Conservation (phyloP, 1,140 invertebrate genomes). For the Chionoecetes opilio region DNA sequence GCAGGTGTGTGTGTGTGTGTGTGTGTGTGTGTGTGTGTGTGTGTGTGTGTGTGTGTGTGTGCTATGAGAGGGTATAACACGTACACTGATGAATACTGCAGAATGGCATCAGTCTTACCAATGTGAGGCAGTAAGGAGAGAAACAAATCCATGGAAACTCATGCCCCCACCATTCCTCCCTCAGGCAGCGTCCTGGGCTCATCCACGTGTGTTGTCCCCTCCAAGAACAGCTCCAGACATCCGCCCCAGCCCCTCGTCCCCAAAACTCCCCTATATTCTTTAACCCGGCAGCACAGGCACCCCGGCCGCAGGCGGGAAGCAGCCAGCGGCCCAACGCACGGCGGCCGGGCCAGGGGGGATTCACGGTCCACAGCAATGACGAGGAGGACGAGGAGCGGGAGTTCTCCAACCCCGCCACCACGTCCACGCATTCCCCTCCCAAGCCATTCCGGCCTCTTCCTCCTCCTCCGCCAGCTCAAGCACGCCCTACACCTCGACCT, state of each 20-base stretch:
- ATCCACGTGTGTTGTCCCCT: background rate
- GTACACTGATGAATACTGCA: too few relatives aligned
- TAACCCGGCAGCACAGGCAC: background rate
- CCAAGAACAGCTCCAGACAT: background rate
- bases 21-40: slow-evolving; percentile 4
- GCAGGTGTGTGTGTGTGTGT: background rate
- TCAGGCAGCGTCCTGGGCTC: background rate
- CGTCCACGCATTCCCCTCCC: too few relatives aligned
- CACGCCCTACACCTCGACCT: background rate
- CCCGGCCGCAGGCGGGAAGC: background rate
- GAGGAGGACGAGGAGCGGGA: background rate
- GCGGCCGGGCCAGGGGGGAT: background rate
- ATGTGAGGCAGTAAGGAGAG: too few relatives aligned
- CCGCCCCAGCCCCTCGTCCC: background rate
- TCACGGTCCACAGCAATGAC: background rate
- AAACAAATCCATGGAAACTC: too few relatives aligned
- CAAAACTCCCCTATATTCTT: background rate
- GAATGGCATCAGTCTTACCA: too few relatives aligned
- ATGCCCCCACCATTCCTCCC: background rate
- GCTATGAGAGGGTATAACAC: too few relatives aligned
- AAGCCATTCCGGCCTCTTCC: background rate
- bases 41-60: slow-evolving; percentile 3
- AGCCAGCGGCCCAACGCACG: background rate
- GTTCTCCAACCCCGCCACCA: too few relatives aligned
- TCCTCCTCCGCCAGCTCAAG: background rate